These are phyloP conservation scores for Meriones unguiculatus DNA, from an alignment of 2,113 vertebrate species.

Conservation along the genomic window DNA sequence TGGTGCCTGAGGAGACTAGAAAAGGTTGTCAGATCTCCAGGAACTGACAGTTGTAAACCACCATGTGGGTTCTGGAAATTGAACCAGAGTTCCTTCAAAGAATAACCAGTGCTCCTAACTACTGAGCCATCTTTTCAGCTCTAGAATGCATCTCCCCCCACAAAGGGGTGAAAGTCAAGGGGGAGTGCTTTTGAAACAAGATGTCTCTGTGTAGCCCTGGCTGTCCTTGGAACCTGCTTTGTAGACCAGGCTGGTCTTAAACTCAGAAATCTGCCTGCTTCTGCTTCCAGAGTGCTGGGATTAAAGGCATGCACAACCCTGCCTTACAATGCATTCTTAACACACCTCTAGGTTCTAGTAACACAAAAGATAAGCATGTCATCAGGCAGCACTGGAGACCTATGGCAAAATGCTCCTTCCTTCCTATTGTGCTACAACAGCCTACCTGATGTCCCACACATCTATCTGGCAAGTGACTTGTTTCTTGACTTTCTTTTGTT, in stretches of 20 bases:
- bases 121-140: not conserved
- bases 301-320: too few species aligned
- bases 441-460: not conserved
- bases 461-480: not conserved
- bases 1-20: not conserved
- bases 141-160: not conserved
- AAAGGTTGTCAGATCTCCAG: not conserved
- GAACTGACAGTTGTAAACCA: not conserved
- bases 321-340: not conserved
- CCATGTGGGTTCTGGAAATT: not conserved
- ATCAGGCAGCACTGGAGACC: not conserved
- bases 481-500: not conserved
- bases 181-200: not conserved
- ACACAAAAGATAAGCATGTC: not conserved
- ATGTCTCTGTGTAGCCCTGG: not conserved
- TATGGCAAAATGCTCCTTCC: not conserved
- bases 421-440: not conserved
- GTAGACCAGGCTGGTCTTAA: not conserved
- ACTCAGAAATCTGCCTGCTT: not conserved
- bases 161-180: too few species aligned
- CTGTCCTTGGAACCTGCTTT: not conserved
- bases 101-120: not conserved
- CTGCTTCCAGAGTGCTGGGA: too few species aligned
- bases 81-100: not conserved
- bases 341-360: not conserved